Base-by-base conservation (phyloP, 2,888 invertebrate species). In the Cataglyphis livida region DNA sequence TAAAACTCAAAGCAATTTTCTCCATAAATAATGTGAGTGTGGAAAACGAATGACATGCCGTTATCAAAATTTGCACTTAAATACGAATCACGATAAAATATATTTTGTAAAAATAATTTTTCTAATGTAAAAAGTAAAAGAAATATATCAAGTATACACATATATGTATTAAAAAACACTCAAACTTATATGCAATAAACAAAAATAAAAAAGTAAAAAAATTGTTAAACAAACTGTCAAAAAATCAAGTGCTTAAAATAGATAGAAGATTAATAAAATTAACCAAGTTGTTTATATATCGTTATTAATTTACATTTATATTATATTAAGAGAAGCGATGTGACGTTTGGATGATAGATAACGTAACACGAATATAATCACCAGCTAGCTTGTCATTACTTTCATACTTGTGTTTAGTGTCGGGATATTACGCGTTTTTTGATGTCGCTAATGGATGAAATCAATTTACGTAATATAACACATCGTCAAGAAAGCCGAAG, bases 31-130 rank as follows among this genome's bases (percentile, higher is more conserved):
- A 44, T 18, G 3, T 7, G 59, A 59, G 12, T 21, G 1, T 32
- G 12, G 1, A 21, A 25, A 38, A 76, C 28, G 15, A 25, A 9
- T 7, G 6, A 25, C 10, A 54, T 32, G 57, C 2, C n/a, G n/a
- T 54, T 25, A 28, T 18, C 15, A 3, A 35, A 38, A 71, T 71
- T 71, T 71, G 25, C 54, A 38, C 57, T 28, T 32, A 68, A 68
- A 70, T 76, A 10, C 6, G 68, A 68, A 70, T 41, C 12, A 44
- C 28, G 10, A 3, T 62, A 18, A 70, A 15, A 25, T 44, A 44
- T 6, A 44, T 48, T n/a, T 51, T n/a, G 7, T n/a, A 7, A n/a
- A 18, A 44, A 15, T 3, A 1, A 44, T 48, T 48, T 48, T n/a
- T 7, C 4, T 48, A 5, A 48, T 48, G 6, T n/a, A 48, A 15